These are phyloP conservation scores for Netelia melanura DNA, from an alignment of 2,888 invertebrate genomes.

Conservation along the genomic window DNA sequence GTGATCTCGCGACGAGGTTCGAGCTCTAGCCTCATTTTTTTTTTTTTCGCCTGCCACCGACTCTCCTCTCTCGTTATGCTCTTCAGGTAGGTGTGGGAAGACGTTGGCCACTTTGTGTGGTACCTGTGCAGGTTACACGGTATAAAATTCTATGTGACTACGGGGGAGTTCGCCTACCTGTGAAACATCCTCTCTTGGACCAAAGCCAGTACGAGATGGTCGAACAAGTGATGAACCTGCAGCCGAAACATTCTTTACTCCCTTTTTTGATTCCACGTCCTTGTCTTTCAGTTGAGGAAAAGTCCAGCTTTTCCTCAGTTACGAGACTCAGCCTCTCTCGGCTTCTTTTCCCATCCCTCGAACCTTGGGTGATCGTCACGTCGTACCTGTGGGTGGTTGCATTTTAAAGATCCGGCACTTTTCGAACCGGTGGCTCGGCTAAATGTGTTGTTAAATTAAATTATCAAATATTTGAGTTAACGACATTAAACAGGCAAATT, in stretches of 20 bases:
- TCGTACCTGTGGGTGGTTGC: conserved; percentile 18
- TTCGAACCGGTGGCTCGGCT: background rate
- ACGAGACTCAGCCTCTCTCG: background rate
- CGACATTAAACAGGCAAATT: too few relatives aligned
- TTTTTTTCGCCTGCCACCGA: conserved; percentile 27
- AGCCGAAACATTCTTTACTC: conserved; percentile 58
- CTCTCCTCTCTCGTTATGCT: conserved; percentile 15
- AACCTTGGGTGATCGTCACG: background rate
- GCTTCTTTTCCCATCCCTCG: conserved; percentile 19
- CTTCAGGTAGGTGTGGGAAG: conserved; percentile 77
- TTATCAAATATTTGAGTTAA: background rate
- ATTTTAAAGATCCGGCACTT: conserved; percentile 33
- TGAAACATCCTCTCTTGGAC: conserved; percentile 54
- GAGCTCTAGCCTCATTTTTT: conserved; percentile 40
- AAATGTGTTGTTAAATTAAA: background rate
- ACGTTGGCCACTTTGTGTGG: conserved; percentile 76
- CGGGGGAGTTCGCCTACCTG: conserved; percentile 70
- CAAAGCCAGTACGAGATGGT: conserved; percentile 49
- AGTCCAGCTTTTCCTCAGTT: too few relatives aligned
- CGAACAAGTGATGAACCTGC: conserved; percentile 69
- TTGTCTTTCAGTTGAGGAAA: conserved; percentile 37
- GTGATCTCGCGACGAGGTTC: conserved; percentile 54
- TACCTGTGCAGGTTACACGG: conserved; percentile 64
- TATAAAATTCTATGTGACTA: conserved; percentile 60
- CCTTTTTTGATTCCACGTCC: conserved; percentile 63